Conservation (phyloP, 2,888 invertebrate genomes). For the Penaeus monodon region DNA sequence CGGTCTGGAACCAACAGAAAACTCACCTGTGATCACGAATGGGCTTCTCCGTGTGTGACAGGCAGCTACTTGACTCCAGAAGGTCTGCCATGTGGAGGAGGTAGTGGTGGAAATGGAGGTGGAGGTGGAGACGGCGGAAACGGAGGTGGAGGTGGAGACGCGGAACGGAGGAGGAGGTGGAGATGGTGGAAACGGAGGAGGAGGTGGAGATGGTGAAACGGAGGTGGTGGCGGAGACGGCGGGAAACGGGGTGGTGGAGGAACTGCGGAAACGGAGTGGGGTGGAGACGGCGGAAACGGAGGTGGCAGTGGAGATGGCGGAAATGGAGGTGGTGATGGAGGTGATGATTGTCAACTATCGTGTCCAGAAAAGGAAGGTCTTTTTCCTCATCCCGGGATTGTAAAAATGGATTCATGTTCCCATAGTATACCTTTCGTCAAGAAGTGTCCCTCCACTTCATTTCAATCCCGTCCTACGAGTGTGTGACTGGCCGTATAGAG, state of each 20-base stretch:
- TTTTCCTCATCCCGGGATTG: slow-evolving; percentile 63
- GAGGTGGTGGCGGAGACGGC: not conserved
- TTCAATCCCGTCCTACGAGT: slow-evolving; percentile 60
- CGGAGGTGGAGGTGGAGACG: slow-evolving; percentile 17
- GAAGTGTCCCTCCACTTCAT: slow-evolving; percentile 62
- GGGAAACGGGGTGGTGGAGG: slow-evolving; percentile 7
- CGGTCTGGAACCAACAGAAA: slow-evolving; percentile 31
- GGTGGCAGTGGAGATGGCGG: not conserved
- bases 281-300: slow-evolving; percentile 4
- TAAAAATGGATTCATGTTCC: slow-evolving; percentile 58
- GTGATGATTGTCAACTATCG: slow-evolving; percentile 10
- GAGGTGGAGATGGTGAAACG: not conserved
- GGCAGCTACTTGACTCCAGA: slow-evolving; percentile 40
- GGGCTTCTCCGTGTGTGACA: slow-evolving; percentile 34
- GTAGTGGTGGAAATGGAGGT: slow-evolving; percentile 5
- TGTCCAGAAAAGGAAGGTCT: slow-evolving; percentile 50
- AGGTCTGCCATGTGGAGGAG: slow-evolving; percentile 35
- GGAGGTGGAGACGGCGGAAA: slow-evolving; percentile 9
- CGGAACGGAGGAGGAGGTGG: not conserved
- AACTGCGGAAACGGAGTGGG: slow-evolving; percentile 7
- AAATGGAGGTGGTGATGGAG: slow-evolving; percentile 12
- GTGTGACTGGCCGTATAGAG: slow-evolving; percentile 64
- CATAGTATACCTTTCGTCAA: slow-evolving; percentile 44
- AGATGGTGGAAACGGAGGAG: slow-evolving; percentile 17
- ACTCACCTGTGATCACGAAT: slow-evolving; percentile 27